phyloP scores from a whole-genome alignment of 1,140 invertebrate species.

The Eriosoma lanigerum region DNA sequence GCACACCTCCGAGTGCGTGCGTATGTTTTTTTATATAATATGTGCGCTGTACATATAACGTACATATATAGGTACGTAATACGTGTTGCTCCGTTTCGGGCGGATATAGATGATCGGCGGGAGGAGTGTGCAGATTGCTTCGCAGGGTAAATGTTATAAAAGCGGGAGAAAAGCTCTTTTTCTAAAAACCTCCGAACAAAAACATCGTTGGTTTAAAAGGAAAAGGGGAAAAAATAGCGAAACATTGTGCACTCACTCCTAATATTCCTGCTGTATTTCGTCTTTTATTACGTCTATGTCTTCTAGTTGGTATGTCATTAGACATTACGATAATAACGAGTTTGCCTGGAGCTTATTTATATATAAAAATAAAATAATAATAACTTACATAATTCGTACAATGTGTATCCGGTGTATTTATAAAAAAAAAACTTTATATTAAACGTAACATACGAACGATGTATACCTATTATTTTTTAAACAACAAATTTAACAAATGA shows the following conservation, averaged over 20 bases:
- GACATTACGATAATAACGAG: background rate
- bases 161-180: background rate
- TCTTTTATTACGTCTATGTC: background rate
- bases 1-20: background rate
- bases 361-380: too few relatives aligned
- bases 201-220: too few relatives aligned
- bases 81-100: background rate
- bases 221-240: too few relatives aligned
- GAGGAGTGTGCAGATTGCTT: background rate
- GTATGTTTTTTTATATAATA: background rate
- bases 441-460: too few relatives aligned
- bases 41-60: background rate
- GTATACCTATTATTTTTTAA: too few relatives aligned
- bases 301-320: background rate
- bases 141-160: background rate
- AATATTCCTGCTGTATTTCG: background rate
- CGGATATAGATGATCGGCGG: background rate
- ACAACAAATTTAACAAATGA: too few relatives aligned
- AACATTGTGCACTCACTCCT: too few relatives aligned
- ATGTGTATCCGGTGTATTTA: too few relatives aligned
- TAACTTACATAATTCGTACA: too few relatives aligned
- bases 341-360: background rate
- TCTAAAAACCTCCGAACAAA: background rate
- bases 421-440: too few relatives aligned
- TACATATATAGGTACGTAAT: background rate